phyloP scores from a whole-genome alignment of 2,888 invertebrate species.

The Abrostola triplasia region DNA sequence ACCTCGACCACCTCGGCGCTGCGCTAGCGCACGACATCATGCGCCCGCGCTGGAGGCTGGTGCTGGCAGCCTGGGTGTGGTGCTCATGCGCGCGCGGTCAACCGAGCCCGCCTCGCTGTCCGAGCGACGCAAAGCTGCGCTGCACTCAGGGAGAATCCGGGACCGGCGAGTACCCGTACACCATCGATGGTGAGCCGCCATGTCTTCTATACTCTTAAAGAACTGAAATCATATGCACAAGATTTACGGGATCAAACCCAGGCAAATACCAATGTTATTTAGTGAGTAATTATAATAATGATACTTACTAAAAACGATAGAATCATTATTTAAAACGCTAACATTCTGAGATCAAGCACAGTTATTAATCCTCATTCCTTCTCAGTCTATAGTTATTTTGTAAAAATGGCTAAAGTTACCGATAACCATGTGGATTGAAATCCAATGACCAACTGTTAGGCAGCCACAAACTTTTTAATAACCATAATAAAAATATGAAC shows the following conservation, averaged over 20 bases:
- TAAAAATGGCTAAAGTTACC: too few relatives aligned
- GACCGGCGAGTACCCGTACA: constrained; percentile 25
- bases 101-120: constrained; percentile 18
- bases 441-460: too few relatives aligned
- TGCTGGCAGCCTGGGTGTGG: not conserved
- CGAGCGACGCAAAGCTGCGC: constrained; percentile 9
- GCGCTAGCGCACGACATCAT: constrained; percentile 1
- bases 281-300: too few relatives aligned
- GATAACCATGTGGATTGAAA: too few relatives aligned
- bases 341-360: too few relatives aligned
- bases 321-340: not conserved
- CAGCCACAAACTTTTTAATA: too few relatives aligned
- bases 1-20: constrained; percentile 5
- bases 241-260: too few relatives aligned
- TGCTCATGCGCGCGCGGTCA: not conserved
- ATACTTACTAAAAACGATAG: not conserved
- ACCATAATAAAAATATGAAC: too few relatives aligned
- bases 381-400: too few relatives aligned
- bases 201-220: not conserved
- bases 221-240: too few relatives aligned
- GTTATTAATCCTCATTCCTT: too few relatives aligned
- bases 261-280: not conserved
- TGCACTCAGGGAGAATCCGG: not conserved
- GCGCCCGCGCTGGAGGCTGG: not conserved
- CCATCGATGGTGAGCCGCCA: constrained; percentile 36